phyloP scores from a whole-genome alignment of 2,888 invertebrate species.

The Pycnomerus fuliginosus region DNA sequence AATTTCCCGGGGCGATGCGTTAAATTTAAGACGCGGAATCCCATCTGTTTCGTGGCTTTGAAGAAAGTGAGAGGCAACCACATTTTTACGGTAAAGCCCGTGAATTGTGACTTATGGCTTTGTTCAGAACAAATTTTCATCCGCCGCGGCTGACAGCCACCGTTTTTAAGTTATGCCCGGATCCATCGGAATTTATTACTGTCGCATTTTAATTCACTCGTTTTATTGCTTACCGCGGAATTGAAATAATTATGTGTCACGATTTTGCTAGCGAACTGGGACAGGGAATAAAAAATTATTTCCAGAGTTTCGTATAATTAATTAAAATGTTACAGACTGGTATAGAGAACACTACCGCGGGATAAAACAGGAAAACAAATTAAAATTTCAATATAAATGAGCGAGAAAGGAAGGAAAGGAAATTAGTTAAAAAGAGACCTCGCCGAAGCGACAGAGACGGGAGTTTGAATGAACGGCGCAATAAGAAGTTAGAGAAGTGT shows the following conservation, averaged over 20 bases:
- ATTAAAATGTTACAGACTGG: constrained; percentile 45
- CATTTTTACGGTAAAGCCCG: constrained; percentile 16
- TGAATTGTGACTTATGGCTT: constrained; percentile 42
- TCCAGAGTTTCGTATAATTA: constrained; percentile 40
- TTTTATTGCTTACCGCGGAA: no score
- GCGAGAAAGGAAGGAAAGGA: constrained; percentile 31
- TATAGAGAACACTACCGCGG: constrained; percentile 31
- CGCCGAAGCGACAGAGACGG: constrained; percentile 6
- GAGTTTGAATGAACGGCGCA: constrained; percentile 21
- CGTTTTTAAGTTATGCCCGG: constrained; percentile 32
- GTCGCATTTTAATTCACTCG: constrained; percentile 23
- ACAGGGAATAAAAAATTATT: constrained; percentile 36
- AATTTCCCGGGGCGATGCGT: constrained; percentile 24
- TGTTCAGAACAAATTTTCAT: constrained; percentile 42
- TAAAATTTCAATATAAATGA: constrained; percentile 40
- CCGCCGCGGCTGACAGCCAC: constrained; percentile 34
- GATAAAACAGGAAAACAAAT: constrained; percentile 37
- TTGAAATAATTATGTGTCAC: no score
- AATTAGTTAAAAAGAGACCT: constrained; percentile 32
- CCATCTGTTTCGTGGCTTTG: constrained; percentile 26
- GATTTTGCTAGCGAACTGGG: no score
- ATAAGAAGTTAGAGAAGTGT: constrained; percentile 42
- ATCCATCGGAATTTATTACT: constrained; percentile 24
- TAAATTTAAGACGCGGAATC: constrained; percentile 23
- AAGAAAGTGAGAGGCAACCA: constrained; percentile 23